Evolutionary conservation across 2,888 invertebrate species (phyloP).

Genomic region (Drosophila demipolita): DNA sequence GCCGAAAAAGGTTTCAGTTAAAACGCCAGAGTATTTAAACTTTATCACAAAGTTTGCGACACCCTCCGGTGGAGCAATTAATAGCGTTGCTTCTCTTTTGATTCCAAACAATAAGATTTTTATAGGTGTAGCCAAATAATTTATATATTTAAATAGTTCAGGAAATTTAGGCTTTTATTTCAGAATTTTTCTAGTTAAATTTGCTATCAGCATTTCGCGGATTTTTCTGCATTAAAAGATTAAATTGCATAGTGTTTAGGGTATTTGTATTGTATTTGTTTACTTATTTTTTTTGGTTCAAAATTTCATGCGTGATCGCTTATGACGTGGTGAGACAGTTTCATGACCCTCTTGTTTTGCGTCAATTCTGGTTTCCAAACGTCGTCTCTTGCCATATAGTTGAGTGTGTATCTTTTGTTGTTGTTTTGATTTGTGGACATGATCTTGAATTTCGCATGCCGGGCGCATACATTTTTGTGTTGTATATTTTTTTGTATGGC

Average conservation of each 20-base stretch:
- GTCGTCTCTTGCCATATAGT: slow-evolving; percentile 23
- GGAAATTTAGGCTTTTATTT: not conserved
- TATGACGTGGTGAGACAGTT: slow-evolving; percentile 34
- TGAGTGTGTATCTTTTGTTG: slow-evolving; percentile 16
- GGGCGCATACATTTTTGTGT: slow-evolving; percentile 50
- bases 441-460: slow-evolving; percentile 78
- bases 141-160: not conserved
- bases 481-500: slow-evolving; percentile 29
- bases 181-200: not conserved
- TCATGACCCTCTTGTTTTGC: slow-evolving; percentile 14
- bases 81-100: not conserved
- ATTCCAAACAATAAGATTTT: no score
- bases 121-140: not conserved
- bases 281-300: slow-evolving; percentile 20
- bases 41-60: slow-evolving; percentile 21
- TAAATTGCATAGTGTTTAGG: not conserved
- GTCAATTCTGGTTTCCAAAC: slow-evolving; percentile 35
- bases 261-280: slow-evolving; percentile 14
- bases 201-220: not conserved
- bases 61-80: not conserved
- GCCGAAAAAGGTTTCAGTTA: not conserved
- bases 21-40: slow-evolving; percentile 5
- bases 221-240: slow-evolving; percentile 11
- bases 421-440: slow-evolving; percentile 32
- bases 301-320: slow-evolving; percentile 52